These are phyloP conservation scores for Lutjanus erythropterus DNA, from an alignment of 2,113 vertebrate genomes.

Conservation along the genomic window DNA sequence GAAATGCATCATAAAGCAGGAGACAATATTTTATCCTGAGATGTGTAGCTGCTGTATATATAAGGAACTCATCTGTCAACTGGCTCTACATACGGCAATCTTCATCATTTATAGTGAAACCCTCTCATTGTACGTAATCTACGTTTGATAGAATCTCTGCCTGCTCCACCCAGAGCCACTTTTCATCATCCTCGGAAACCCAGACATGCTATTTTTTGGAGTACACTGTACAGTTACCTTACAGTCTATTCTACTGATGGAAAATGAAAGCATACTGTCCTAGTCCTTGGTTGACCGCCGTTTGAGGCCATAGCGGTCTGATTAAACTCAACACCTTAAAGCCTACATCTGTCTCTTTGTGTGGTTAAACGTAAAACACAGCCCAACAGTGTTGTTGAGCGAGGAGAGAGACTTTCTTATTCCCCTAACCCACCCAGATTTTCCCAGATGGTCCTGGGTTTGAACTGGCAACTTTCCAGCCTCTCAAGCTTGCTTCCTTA, in stretches of 20 bases:
- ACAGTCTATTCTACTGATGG: not conserved
- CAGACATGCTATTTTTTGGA: not conserved
- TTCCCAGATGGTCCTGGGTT: constrained; percentile 66
- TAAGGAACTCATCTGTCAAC: not conserved
- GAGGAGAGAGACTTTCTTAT: constrained; percentile 55
- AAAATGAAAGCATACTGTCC: not conserved
- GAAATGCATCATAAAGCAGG: not conserved
- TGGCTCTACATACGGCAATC: not conserved
- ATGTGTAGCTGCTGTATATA: not conserved
- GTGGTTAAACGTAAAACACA: constrained; percentile 52
- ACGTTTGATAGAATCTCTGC: not conserved
- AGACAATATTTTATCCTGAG: not conserved
- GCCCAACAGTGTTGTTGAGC: constrained; percentile 38
- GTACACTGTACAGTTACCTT: not conserved
- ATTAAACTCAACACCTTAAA: constrained; percentile 59
- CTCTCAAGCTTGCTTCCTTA: constrained; percentile 57
- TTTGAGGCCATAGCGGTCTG: constrained; percentile 17
- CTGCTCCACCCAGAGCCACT: constrained; percentile 16
- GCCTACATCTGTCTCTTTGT: constrained; percentile 53
- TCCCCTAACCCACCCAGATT: constrained; percentile 61
- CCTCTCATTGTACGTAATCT: constrained; percentile 27
- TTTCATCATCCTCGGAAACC: not conserved
- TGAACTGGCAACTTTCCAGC: constrained; percentile 66
- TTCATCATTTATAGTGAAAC: not conserved
- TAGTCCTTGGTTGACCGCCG: not conserved